These are phyloP conservation scores for Halesus radiatus DNA, from an alignment of 1,140 invertebrate species.

Conservation along the genomic window DNA sequence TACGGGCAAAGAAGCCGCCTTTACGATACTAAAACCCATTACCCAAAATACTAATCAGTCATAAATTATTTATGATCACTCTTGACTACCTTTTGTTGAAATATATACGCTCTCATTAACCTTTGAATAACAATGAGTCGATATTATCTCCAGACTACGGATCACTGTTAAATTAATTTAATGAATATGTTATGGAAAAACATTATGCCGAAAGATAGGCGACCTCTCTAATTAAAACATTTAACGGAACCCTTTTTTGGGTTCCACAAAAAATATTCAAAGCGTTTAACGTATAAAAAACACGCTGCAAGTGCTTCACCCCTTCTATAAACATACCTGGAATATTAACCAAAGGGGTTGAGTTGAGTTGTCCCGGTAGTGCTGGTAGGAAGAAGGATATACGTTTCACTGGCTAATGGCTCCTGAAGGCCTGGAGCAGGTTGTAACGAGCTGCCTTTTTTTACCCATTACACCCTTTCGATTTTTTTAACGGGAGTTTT, in stretches of 20 bases:
- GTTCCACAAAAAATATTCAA: slow-evolving; percentile 25
- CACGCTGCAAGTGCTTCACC: slow-evolving; percentile 33
- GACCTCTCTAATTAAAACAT: slow-evolving; percentile 56
- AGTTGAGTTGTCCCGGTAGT: slow-evolving; percentile 5
- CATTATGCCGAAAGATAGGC: slow-evolving; percentile 45
- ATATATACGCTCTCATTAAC: slow-evolving; percentile 56
- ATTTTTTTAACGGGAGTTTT: slow-evolving; percentile 50
- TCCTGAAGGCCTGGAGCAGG: slow-evolving; percentile 53
- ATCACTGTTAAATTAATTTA: slow-evolving; percentile 37
- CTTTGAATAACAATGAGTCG: slow-evolving; percentile 55
- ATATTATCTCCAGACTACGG: slow-evolving; percentile 43
- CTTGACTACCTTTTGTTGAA: slow-evolving; percentile 53
- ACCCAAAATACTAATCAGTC: slow-evolving; percentile 51
- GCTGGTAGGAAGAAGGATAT: slow-evolving; percentile 51
- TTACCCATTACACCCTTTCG: slow-evolving; percentile 56
- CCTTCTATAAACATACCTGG: slow-evolving; percentile 37
- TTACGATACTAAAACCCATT: slow-evolving; percentile 28
- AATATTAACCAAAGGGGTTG: slow-evolving; percentile 41
- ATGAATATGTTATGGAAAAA: slow-evolving; percentile 56
- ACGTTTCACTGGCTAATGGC: slow-evolving; percentile 51
- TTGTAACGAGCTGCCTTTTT: slow-evolving; percentile 56
- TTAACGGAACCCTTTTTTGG: slow-evolving; percentile 54
- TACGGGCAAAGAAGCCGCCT: slow-evolving; percentile 16
- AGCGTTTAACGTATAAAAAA: slow-evolving; percentile 40
- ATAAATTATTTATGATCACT: slow-evolving; percentile 56